Base-by-base conservation (phyloP, 2,113 vertebrate genomes). In the Chaenogobius annularis region DNA sequence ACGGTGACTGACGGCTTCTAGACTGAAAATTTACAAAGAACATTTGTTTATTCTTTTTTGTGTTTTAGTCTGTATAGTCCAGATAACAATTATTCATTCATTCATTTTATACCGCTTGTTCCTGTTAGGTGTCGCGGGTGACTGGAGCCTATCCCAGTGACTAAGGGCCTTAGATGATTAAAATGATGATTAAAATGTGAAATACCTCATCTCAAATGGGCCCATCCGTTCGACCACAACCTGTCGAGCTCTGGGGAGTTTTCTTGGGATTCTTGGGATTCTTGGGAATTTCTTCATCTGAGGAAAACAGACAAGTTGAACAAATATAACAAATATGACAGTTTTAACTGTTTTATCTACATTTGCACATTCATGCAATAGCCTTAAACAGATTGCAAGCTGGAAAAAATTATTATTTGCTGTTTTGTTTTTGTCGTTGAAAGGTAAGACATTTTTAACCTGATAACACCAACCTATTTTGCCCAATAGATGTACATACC, bases 201-300 rank as follows among this genome's bases (percentile, higher is more conserved):
- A 14, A 75, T 79, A 95, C 96, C 93, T 93, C 93, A 96, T 95
- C 73, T 96, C 96, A 88, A 97, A 97, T 0, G 95, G 96, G 0
- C 96, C 96, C 95, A 96, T 96, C 87, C 98, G 75, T 63, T 94
- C 87, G 22, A 97, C 95, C 63, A 97, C 96, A 86, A 97, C 98
- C 78, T 98, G 96, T 11, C 95, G 92, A 82, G 97, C 96, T 91
- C 96, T 96, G 0, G 96, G 96, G 5, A 97, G 95, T 71, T 95
- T 95, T n/a, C n/a, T n/a, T n/a, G n/a, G n/a, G 66, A 97, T 94
- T 56, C 96, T 95, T 0, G 96, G 83, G 90, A 96, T 97, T 91
- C 96, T 96, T 97, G 0, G 95, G 90, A 98, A 98, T 98, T 99
- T 98, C 96, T 99, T 74, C 0, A 44, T n/a, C n/a, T n/a, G 35